Evolutionary conservation across 2,888 invertebrate species (phyloP), one percentile per base, ranked within the genome.

Genomic region (Hydrotaea diabolus): DNA sequence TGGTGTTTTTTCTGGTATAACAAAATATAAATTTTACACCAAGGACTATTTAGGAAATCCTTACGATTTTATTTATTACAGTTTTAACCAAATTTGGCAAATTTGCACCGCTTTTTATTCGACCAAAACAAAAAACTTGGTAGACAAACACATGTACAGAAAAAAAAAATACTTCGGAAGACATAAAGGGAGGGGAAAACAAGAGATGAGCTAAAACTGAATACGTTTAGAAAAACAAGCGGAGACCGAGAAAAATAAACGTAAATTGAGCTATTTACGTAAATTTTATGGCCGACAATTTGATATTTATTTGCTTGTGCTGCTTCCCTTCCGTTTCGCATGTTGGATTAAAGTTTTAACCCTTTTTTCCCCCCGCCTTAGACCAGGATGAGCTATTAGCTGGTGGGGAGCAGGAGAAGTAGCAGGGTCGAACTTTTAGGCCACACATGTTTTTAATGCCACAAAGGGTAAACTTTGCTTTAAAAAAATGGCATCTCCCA

Each of bases 191-290:
- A 19, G 19, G 8, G 19, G 23, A 46, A 23, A 46, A 8, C 17
- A 66, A 69, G 46, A 46, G 21, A 46, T 43, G 46, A 46, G 21
- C 69, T 9, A 66, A 66, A 66, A 36, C 17, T 13, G 39, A 39
- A 39, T 39, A 4, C 31, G 31, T 31, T 31, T 31, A 31, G n/a
- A 31, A 2, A 31, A 31, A 31, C 31, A 31, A 31, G 9, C 39
- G 9, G n/a, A n/a, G n/a, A 39, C n/a, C 39, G 43, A 81, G 17
- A 57, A 64, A 80, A 31, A 73, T 88, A 89, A 88, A 89, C 90
- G 88, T 88, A 89, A 90, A 91, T 91, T 89, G 89, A 88, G 88
- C 89, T 89, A 90, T 91, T 91, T 91, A 91, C 90, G 90, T 89
- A 91, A 90, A 91, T 90, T 90, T 90, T 90, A 90, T 90, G 90